phyloP scores from a whole-genome alignment of 2,113 vertebrate species.

The Dasyurus viverrinus region DNA sequence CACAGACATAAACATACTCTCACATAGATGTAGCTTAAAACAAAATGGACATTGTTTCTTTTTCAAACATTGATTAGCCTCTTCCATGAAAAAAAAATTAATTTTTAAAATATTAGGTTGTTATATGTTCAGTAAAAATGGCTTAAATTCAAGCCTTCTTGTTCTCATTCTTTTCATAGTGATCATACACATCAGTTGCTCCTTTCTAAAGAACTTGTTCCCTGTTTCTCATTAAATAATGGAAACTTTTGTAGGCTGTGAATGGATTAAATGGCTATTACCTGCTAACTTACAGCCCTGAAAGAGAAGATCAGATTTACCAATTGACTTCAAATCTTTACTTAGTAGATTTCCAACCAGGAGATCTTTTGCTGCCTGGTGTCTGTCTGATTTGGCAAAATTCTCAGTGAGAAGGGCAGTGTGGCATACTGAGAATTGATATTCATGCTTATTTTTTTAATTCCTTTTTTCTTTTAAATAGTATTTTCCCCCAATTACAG shows the following conservation, averaged over 20 bases:
- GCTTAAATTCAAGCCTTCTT: background rate
- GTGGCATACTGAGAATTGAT: background rate
- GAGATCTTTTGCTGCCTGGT: background rate
- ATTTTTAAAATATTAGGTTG: background rate
- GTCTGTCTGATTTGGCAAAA: background rate
- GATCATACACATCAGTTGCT: background rate
- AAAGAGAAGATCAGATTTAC: background rate
- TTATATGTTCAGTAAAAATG: background rate
- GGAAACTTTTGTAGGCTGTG: background rate
- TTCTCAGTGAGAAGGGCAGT: background rate
- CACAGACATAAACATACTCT: background rate
- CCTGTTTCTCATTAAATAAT: background rate
- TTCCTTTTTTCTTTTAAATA: background rate
- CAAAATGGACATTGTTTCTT: background rate
- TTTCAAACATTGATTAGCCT: background rate
- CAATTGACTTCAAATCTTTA: background rate
- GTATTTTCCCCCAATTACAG: background rate
- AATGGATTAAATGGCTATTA: background rate
- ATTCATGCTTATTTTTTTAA: background rate
- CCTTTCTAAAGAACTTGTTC: background rate
- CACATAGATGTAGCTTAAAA: background rate
- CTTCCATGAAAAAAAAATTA: background rate
- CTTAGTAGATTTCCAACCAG: background rate
- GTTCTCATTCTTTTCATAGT: background rate
- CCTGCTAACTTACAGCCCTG: background rate